phyloP scores from a whole-genome alignment of 2,113 vertebrate species.

The Pterocles gutturalis region DNA sequence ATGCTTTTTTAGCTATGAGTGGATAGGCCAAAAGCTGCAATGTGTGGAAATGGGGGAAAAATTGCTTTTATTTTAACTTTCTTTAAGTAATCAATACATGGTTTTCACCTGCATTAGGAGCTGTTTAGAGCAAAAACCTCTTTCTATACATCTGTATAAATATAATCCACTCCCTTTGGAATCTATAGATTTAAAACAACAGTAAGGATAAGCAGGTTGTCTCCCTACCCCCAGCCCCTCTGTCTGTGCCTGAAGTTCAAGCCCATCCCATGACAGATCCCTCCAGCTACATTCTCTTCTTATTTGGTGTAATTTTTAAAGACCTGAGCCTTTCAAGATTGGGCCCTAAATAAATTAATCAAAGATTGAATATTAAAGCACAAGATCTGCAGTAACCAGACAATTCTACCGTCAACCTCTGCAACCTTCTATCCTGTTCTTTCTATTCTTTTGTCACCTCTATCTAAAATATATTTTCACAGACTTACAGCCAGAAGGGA shows the following conservation, averaged over 20 bases:
- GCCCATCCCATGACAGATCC: not conserved
- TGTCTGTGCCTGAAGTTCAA: not conserved
- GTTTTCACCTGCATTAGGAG: constrained; percentile 79
- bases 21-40: constrained; percentile 95
- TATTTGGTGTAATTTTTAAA: not conserved
- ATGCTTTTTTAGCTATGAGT: constrained; percentile 98
- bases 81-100: constrained; percentile 82
- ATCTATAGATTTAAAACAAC: constrained; percentile 39
- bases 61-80: constrained; percentile 86
- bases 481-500: not conserved
- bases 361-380: not conserved
- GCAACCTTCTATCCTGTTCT: not conserved
- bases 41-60: constrained; percentile 83
- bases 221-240: not conserved
- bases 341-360: not conserved
- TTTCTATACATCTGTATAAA: constrained; percentile 68
- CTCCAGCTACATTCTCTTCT: not conserved
- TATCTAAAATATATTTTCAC: not conserved
- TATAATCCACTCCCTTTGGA: constrained; percentile 63
- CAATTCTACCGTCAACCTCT: not conserved
- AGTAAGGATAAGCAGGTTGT: constrained; percentile 16
- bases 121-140: constrained; percentile 62
- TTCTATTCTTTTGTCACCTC: not conserved
- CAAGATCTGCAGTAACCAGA: not conserved
- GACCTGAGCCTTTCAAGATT: not conserved